These are phyloP conservation scores for Hydrotaea cyrtoneurina DNA, from an alignment of 2,888 invertebrate genomes.

Conservation along the genomic window DNA sequence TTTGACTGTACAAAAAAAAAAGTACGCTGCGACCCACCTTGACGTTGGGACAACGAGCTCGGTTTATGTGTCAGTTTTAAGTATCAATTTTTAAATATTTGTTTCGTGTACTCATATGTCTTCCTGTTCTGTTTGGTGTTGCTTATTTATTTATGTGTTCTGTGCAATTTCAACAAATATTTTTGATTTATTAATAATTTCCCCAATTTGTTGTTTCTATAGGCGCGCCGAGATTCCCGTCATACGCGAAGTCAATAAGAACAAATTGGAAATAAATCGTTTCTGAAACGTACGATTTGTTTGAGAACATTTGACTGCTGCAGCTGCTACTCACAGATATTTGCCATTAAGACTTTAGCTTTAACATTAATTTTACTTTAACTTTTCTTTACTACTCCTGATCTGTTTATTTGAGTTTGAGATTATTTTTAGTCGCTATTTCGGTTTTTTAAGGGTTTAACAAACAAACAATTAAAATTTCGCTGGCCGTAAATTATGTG, in stretches of 20 bases:
- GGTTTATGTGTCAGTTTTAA: not conserved
- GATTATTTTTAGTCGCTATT: too few species aligned
- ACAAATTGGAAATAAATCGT: conserved; percentile 74
- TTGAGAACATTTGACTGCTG: conserved; percentile 15
- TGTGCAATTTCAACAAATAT: conserved; percentile 17
- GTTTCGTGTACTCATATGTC: conserved; percentile 16
- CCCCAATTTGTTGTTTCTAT: conserved; percentile 42
- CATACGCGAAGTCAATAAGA: conserved; percentile 70
- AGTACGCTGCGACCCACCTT: not conserved
- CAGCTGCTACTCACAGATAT: not conserved
- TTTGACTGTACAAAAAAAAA: too few species aligned
- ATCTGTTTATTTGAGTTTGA: not conserved
- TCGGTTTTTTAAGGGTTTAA: too few species aligned
- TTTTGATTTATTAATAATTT: conserved; percentile 36
- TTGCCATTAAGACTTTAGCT: not conserved
- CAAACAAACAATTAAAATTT: too few species aligned
- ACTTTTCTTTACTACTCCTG: not conserved
- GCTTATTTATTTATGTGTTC: conserved; percentile 34
- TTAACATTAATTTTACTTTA: not conserved
- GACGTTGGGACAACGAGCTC: not conserved
- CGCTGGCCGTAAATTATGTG: not conserved
- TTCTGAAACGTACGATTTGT: conserved; percentile 64
- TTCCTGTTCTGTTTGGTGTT: conserved; percentile 22
- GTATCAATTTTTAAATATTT: not conserved
- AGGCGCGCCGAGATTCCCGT: conserved; percentile 74